Evolutionary conservation across 2,113 vertebrate genomes (phyloP), one percentile per base, ranked within the genome.

Genomic region (Phrynosoma platyrhinos): DNA sequence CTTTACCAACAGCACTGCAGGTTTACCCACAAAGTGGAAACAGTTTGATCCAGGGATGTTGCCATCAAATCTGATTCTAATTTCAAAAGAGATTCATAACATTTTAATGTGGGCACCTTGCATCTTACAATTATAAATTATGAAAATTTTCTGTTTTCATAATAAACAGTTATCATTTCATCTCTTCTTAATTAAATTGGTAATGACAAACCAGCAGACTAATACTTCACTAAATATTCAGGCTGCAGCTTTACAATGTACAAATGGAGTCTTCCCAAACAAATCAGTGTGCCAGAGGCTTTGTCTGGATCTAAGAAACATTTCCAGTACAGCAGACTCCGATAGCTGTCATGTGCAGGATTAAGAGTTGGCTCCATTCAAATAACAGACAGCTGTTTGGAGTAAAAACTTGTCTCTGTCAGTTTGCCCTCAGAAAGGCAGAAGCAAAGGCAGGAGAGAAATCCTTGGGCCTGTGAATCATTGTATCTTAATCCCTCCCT

Each of bases 331-430:
- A 95, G 94, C 94, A 96, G 94, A 89, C 92, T 94, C 93, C 92
- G 92, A 94, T 95, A 94, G 94, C 94, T 95, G 93, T 92, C 93
- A 96, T 94, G 89, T 93, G 94, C 88, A 23, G 94, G 95, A 95
- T 96, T 96, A 96, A 95, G 87, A 92, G 94, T 93, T 96, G 95
- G 94, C 94, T 95, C 95, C 94, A 95, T 95, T 95, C 92, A 95
- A 94, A 95, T 95, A 95, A 93, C 94, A 96, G 94, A 92, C 95
- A 96, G 95, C 96, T 96, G 96, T 94, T 95, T 93, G 94, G 94
- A 96, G 92, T 92, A 93, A 94, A 62, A 93, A 95, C 89, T 92
- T 89, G 78, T 95, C 94, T 96, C 93, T 93, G 92, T 90, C 94
- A 94, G 93, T 95, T 94, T 94, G 87, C 89, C 89, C 89, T 95